These are phyloP conservation scores for Zootermopsis nevadensis DNA, from an alignment of 2,888 invertebrate genomes.

Conservation along the genomic window DNA sequence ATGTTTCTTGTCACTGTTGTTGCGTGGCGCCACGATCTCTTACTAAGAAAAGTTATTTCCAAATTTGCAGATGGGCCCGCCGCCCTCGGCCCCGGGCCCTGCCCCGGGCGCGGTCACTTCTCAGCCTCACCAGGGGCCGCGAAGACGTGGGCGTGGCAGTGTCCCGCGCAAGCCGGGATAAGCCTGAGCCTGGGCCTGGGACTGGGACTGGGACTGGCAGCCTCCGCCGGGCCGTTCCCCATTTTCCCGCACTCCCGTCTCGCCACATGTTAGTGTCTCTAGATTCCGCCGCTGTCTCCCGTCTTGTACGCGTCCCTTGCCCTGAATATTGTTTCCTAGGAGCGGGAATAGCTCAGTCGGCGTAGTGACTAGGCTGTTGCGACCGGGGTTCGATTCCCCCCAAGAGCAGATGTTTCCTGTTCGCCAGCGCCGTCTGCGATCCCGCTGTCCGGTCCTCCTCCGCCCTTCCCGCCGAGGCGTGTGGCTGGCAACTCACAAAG, in stretches of 20 bases:
- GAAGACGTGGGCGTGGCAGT: slow-evolving; percentile 53
- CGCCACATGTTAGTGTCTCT: slow-evolving; percentile 35
- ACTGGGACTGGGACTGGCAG: slow-evolving; percentile 8
- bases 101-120: slow-evolving; percentile 46
- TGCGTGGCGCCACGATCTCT: slow-evolving; percentile 7
- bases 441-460: too few species aligned
- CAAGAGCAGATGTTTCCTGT: too few species aligned
- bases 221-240: slow-evolving; percentile 44
- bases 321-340: too few species aligned
- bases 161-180: slow-evolving; percentile 44
- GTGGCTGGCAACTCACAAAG: too few species aligned
- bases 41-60: slow-evolving; percentile 52
- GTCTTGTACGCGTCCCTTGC: background rate
- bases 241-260: slow-evolving; percentile 50
- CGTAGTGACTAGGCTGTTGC: too few species aligned
- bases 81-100: slow-evolving; percentile 50
- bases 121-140: slow-evolving; percentile 25
- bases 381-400: too few species aligned
- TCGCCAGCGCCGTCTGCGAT: too few species aligned
- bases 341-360: too few species aligned
- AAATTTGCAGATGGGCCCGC: slow-evolving; percentile 53
- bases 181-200: slow-evolving; percentile 38
- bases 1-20: background rate
- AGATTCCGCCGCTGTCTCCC: background rate
- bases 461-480: too few species aligned